Percentiles rank a stretch among this genome's conserved stretches.
phyloP scores from a whole-genome alignment of 2,797 vertebrate species.

The Crypturellus tataupa region DNA sequence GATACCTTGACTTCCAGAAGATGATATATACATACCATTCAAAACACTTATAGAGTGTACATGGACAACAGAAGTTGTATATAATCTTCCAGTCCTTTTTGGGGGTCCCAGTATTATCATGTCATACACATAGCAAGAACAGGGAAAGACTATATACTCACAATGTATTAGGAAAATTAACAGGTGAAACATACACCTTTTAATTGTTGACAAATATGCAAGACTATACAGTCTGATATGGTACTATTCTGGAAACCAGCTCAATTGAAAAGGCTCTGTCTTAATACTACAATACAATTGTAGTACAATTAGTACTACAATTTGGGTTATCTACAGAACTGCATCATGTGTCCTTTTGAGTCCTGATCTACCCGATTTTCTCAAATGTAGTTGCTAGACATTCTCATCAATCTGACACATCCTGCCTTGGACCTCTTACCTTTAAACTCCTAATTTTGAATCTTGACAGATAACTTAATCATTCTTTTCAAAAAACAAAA shows the following conservation, averaged over 20 bases:
- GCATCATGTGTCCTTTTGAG: neutral
- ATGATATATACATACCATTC: neutral
- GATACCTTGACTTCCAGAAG: neutral
- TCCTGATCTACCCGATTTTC: neutral
- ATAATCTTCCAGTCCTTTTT: neutral
- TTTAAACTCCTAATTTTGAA: neutral
- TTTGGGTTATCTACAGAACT: neutral
- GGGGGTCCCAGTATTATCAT: neutral
- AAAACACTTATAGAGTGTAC: neutral
- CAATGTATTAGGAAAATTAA: neutral
- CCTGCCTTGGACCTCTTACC: neutral
- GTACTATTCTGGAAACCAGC: neutral
- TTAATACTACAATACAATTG: neutral
- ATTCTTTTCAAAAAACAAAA: neutral
- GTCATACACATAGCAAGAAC: rapidly evolving
- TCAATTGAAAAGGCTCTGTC: neutral
- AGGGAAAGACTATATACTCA: neutral
- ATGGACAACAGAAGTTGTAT: neutral
- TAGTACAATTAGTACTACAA: neutral
- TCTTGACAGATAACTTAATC: neutral
- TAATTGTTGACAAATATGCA: neutral
- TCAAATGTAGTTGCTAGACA: neutral
- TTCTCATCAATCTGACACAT: neutral
- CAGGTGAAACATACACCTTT: neutral
- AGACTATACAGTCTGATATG: neutral